Percentiles rank a stretch among this genome's conserved stretches.
Conservation (phyloP, 2,797 vertebrate species). For the Kryptolebias ocellatus region DNA sequence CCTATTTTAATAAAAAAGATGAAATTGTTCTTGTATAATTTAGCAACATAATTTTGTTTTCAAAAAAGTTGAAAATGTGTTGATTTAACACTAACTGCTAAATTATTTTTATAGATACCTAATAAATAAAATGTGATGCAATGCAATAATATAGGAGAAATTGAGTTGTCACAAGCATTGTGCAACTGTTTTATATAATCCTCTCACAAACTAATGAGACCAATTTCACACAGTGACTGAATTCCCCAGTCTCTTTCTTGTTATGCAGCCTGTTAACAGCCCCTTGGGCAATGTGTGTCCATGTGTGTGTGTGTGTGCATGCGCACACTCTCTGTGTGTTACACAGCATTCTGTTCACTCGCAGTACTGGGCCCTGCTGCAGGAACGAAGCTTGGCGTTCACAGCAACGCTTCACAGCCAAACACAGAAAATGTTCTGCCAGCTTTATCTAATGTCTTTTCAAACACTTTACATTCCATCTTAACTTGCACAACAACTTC, state of each 20-base stretch:
- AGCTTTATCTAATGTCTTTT: slow-evolving; percentile 71
- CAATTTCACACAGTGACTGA: slow-evolving; percentile 63
- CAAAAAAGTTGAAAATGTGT: not conserved
- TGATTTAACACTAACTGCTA: slow-evolving; percentile 5
- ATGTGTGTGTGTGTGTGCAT: slow-evolving; percentile 37
- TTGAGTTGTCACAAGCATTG: slow-evolving; percentile 30
- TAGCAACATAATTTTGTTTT: not conserved
- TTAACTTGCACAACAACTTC: slow-evolving; percentile 74
- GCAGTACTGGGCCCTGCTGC: slow-evolving; percentile 51
- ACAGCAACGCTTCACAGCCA: slow-evolving; percentile 67
- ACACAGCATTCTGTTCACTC: slow-evolving; percentile 56
- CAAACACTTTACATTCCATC: slow-evolving; percentile 74
- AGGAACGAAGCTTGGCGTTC: slow-evolving; percentile 68
- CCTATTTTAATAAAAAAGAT: not conserved
- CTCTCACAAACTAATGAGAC: slow-evolving; percentile 60
- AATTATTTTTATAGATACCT: slow-evolving; percentile 5
- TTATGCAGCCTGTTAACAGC: slow-evolving; percentile 62
- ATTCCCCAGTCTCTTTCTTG: slow-evolving; percentile 48
- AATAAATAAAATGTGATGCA: slow-evolving; percentile 12
- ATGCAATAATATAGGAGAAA: slow-evolving; percentile 20
- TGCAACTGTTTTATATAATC: slow-evolving; percentile 67
- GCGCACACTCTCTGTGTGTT: slow-evolving; percentile 39
- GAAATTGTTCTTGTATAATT: not conserved
- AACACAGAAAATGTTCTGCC: slow-evolving; percentile 75
- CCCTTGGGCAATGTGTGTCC: slow-evolving; percentile 54